Evolutionary conservation across 2,113 vertebrate genomes (phyloP).

Genomic region (Tragulus kanchil): DNA sequence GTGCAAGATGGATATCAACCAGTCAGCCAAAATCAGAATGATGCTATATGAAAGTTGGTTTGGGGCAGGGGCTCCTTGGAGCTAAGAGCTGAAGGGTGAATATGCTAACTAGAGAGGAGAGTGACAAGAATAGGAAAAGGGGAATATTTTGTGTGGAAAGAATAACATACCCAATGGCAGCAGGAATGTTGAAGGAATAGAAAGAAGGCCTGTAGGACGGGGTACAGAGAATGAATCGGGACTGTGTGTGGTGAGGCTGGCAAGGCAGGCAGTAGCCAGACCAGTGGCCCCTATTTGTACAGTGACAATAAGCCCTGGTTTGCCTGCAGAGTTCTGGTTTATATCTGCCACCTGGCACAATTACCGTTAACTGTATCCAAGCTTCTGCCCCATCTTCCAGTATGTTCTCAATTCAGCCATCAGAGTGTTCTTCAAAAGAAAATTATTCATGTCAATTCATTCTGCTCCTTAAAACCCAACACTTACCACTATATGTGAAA

Average conservation of each 20-base stretch:
- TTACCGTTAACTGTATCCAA: neutral
- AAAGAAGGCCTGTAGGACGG: neutral
- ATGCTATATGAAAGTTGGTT: neutral
- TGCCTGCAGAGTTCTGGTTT: neutral
- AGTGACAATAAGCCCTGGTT: neutral
- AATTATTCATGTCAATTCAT: neutral
- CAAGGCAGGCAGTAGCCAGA: neutral
- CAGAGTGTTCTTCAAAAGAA: neutral
- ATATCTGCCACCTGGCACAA: no score
- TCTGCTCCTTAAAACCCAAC: slow-evolving; percentile 15
- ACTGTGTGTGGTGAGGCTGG: neutral
- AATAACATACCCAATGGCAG: neutral
- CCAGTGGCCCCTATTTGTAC: neutral
- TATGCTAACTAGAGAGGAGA: neutral
- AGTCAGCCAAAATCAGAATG: neutral
- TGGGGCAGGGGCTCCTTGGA: neutral
- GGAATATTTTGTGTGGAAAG: neutral
- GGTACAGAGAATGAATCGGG: neutral
- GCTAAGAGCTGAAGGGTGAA: neutral
- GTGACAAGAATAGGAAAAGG: neutral
- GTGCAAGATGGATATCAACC: neutral
- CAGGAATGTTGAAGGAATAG: neutral
- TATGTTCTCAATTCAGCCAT: neutral
- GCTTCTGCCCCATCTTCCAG: neutral
- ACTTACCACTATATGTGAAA: neutral